phyloP scores from a whole-genome alignment of 1,140 invertebrate genomes.

The Oedothorax gibbosus region DNA sequence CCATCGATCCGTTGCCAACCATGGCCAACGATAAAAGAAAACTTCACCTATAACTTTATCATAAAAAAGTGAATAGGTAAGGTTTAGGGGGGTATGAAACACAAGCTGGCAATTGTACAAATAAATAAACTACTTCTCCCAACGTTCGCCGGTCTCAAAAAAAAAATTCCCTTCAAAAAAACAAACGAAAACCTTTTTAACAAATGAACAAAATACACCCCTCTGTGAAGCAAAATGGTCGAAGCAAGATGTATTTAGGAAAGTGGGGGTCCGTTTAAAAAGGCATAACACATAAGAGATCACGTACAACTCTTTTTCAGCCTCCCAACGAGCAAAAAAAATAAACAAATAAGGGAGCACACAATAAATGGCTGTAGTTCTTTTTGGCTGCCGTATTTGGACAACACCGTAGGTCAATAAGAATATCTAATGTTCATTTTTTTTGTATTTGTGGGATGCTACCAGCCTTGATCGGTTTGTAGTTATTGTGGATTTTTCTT shows the following conservation, averaged over 20 bases:
- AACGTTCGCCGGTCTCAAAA: conserved; percentile 14
- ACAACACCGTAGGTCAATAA: conserved; percentile 38
- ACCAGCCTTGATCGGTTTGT: too few relatives aligned
- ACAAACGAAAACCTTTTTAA: conserved; percentile 45
- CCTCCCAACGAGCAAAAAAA: conserved; percentile 19
- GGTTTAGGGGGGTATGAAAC: too few relatives aligned
- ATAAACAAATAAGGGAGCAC: conserved; percentile 13
- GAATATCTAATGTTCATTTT: background rate
- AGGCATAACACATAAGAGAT: conserved; percentile 27
- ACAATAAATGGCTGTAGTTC: conserved; percentile 22
- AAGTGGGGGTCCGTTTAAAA: conserved; percentile 8
- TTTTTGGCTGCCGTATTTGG: conserved; percentile 34
- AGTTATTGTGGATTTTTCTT: too few relatives aligned
- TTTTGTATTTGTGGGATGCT: too few relatives aligned
- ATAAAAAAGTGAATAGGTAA: too few relatives aligned
- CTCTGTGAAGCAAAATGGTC: conserved; percentile 1
- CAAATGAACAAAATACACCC: conserved; percentile 49
- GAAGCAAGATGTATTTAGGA: background rate
- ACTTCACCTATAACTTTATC: too few relatives aligned
- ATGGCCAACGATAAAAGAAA: too few relatives aligned
- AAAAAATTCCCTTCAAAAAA: conserved; percentile 9
- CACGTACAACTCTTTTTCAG: conserved; percentile 34
- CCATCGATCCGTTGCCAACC: too few relatives aligned
- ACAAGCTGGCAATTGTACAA: conserved; percentile 22
- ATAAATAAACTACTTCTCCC: conserved; percentile 9